A percentile compares a stretch with the other conserved stretches of the same genome.
Evolutionary conservation across 2,797 vertebrate genomes (phyloP).

Genomic region (Pagetopsis macropterus): DNA sequence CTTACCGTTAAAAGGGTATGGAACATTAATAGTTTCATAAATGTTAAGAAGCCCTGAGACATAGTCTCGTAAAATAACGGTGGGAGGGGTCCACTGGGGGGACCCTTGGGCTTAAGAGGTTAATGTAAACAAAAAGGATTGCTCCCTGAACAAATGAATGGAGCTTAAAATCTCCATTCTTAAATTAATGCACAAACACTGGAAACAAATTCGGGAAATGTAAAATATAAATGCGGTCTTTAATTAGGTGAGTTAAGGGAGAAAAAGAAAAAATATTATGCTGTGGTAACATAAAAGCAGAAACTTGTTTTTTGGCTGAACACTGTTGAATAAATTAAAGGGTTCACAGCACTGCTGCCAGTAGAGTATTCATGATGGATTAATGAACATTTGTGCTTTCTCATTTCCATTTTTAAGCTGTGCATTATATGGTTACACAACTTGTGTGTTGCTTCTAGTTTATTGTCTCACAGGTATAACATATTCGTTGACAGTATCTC

Average conservation of each 20-base stretch:
- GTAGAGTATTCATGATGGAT: conserved; percentile 29
- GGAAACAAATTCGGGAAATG: background rate
- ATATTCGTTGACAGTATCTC: conserved; percentile 49
- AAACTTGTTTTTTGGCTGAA: conserved; percentile 19
- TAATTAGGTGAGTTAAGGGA: conserved; percentile 8
- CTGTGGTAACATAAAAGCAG: conserved; percentile 1
- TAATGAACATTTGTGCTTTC: conserved; percentile 7
- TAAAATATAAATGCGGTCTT: background rate
- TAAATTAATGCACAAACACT: background rate
- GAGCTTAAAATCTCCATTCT: background rate
- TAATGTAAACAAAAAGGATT: conserved; percentile 10
- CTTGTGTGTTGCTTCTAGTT: conserved; percentile 16
- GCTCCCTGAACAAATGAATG: background rate
- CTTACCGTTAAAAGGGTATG: too few species aligned
- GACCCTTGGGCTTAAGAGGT: too few species aligned
- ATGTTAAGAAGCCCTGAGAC: too few species aligned
- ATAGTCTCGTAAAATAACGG: too few species aligned
- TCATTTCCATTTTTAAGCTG: conserved; percentile 25
- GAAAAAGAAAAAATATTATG: conserved; percentile 2
- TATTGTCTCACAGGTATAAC: conserved; percentile 27
- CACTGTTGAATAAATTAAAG: conserved; percentile 17
- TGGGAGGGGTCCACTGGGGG: too few species aligned
- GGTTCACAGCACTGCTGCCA: conserved; percentile 15
- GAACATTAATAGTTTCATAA: too few species aligned
- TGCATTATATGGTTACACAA: background rate